Base-by-base conservation (phyloP, 2,113 vertebrate genomes). In the Marmota monax region DNA sequence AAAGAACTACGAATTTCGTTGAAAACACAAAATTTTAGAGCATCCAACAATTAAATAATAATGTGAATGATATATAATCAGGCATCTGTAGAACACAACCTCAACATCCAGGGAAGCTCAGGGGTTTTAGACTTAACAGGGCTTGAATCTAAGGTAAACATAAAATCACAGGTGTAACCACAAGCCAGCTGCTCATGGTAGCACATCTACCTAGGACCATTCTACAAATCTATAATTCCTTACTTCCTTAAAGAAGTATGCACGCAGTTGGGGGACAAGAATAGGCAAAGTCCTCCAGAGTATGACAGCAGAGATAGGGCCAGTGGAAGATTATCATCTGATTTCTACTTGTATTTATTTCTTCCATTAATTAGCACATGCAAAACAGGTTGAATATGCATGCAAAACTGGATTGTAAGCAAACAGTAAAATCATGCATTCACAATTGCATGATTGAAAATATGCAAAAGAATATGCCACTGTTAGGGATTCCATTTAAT, bases 1-100 rank as follows among this genome's bases (percentile, higher is more conserved):
- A 42, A 91, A 65, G 32, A 95, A 87, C 23, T 48, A 63, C 93
- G 86, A 74, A 67, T 67, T 48, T 67, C 74, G 61, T 61, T 96
- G 42, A 85, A 95, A 91, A 65, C 53, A 16, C 23, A 95, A 83
- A 79, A 82, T 77, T 37, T 11, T 84, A 77, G 83, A 82, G 80
- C 0, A 58, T 7, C 1, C 11, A 58, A 39, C 22, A 78, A 53
- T 69, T 96, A 80, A 78, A 67, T 74, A 90, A 83, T 56, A 87
- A 58, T 73, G 18, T 5, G 73, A 93, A 90, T 27, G 74, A 37
- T 32, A 14, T 53, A 14, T 79, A 27, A 63, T 63, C 61, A 63
- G 23, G 61, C 25, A 63, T 63, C 61, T 27, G 9, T 25, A 63
- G 61, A 63, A 8, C 32, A 23, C 34, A n/a, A 39, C 11, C 5